A percentile compares a stretch with the other conserved stretches of the same genome.
These are phyloP conservation scores for Caloenas nicobarica DNA, from an alignment of 2,113 vertebrate species.

Conservation along the genomic window DNA sequence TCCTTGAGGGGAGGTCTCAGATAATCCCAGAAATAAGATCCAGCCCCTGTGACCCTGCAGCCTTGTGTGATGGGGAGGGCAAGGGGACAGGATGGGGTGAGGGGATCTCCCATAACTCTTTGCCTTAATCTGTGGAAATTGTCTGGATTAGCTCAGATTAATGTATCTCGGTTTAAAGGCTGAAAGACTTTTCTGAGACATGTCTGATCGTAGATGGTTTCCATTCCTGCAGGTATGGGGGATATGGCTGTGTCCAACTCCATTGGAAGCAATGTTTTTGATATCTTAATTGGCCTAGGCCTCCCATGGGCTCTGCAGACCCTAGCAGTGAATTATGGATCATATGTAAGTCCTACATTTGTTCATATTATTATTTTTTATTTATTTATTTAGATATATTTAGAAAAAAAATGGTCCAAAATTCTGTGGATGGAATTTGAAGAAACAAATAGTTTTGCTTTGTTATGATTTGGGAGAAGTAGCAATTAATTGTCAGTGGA, in stretches of 20 bases:
- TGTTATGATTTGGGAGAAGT: fast-evolving
- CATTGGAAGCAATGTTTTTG: slow-evolving; percentile 97
- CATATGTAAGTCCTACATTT: slow-evolving; percentile 83
- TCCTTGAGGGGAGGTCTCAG: not conserved
- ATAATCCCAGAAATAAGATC: not conserved
- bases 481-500: not conserved
- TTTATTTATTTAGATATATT: not conserved
- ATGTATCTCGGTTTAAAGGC: not conserved
- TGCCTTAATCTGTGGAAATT: not conserved
- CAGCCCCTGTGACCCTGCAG: not conserved
- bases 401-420: not conserved
- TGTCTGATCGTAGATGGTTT: not conserved
- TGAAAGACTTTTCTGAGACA: not conserved
- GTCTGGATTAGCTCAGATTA: not conserved
- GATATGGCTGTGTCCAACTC: slow-evolving; percentile 99
- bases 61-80: not conserved
- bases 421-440: not conserved
- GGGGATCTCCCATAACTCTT: not conserved
- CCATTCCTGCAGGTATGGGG: slow-evolving; percentile 85
- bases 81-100: not conserved
- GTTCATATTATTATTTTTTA: not conserved
- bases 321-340: slow-evolving; percentile 90
- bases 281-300: slow-evolving; percentile 93
- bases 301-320: slow-evolving; percentile 95
- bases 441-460: not conserved